phyloP scores from a whole-genome alignment of 2,888 invertebrate genomes.

The Hofmannophila pseudospretella region DNA sequence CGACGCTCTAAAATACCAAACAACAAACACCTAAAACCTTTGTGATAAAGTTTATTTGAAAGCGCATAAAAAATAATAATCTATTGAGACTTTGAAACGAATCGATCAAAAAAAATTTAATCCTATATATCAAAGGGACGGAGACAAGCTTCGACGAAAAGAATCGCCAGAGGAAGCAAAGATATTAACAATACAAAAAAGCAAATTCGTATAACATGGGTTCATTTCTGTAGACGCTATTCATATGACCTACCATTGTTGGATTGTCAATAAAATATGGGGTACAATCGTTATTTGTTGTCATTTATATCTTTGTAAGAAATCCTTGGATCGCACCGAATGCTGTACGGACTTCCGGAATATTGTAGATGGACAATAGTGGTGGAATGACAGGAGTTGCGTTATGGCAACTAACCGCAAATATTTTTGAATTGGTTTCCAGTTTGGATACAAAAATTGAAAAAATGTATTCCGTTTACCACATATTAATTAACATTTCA shows the following conservation, averaged over 20 bases:
- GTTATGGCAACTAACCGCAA: slow-evolving; percentile 50
- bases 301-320: slow-evolving; percentile 57
- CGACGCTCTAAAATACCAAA: no score
- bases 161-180: slow-evolving; percentile 28
- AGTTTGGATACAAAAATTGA: slow-evolving; percentile 10
- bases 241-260: slow-evolving; percentile 38
- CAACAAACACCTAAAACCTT: no score
- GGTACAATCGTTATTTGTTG: slow-evolving; percentile 60
- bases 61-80: slow-evolving; percentile 27
- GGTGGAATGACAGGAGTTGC: slow-evolving; percentile 31
- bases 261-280: slow-evolving; percentile 40
- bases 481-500: no score
- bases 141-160: slow-evolving; percentile 21
- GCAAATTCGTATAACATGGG: slow-evolving; percentile 31
- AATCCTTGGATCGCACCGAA: slow-evolving; percentile 38
- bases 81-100: slow-evolving; percentile 40
- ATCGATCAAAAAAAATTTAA: slow-evolving; percentile 38
- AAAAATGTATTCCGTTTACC: no score
- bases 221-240: slow-evolving; percentile 25
- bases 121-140: slow-evolving; percentile 29
- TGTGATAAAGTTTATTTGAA: no score
- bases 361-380: slow-evolving; percentile 41
- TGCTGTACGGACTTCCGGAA: slow-evolving; percentile 55
- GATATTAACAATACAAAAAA: slow-evolving; percentile 31
- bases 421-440: slow-evolving; percentile 11